phyloP scores from a whole-genome alignment of 2,797 vertebrate genomes.

The Meriones psammophilus region DNA sequence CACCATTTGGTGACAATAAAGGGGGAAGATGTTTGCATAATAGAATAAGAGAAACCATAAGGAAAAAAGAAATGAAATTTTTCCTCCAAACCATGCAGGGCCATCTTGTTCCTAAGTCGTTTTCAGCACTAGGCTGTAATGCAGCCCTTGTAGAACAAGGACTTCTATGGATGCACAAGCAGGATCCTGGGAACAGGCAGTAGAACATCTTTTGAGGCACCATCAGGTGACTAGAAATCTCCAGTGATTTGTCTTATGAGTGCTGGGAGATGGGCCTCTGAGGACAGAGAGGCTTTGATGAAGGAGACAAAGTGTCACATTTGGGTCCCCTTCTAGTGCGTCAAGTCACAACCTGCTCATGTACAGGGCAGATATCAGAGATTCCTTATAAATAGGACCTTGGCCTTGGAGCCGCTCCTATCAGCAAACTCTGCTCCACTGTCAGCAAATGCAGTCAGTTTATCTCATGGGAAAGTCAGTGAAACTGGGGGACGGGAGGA shows the following conservation, averaged over 20 bases:
- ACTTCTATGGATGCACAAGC: not conserved
- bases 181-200: not conserved
- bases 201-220: not conserved
- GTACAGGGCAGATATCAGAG: conserved; percentile 74
- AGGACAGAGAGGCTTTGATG: not conserved
- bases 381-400: conserved; percentile 72
- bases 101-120: not conserved
- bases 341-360: conserved; percentile 79
- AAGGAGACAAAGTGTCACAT: conserved; percentile 68
- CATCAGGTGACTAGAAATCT: not conserved
- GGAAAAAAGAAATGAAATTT: not conserved
- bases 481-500: not conserved
- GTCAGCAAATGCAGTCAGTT: not conserved
- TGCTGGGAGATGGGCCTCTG: not conserved
- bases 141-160: not conserved
- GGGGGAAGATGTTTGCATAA: not conserved
- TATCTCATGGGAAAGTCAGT: not conserved
- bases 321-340: conserved; percentile 61
- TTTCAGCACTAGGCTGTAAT: not conserved
- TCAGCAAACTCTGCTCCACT: not conserved
- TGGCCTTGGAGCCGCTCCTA: conserved; percentile 59
- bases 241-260: not conserved
- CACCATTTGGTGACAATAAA: not conserved
- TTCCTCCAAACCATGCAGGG: not conserved
- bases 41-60: not conserved